Evolutionary conservation across 2,797 vertebrate genomes (phyloP).

Genomic region (Okamejei kenojei): DNA sequence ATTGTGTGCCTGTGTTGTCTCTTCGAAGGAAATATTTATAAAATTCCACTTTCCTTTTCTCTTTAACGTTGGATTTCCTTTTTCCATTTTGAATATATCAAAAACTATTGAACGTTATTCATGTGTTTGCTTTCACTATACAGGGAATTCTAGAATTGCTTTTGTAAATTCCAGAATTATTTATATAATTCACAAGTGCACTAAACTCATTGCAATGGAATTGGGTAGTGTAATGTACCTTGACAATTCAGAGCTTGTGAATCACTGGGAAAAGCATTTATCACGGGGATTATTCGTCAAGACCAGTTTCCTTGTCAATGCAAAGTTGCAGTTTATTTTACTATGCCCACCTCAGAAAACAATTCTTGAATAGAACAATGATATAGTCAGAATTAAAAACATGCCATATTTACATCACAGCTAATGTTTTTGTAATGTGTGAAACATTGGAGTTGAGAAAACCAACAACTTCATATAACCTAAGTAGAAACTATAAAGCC

Average conservation of each 20-base stretch:
- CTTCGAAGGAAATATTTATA: no score
- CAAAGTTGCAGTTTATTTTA: background rate
- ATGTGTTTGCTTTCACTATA: background rate
- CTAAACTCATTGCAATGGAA: background rate
- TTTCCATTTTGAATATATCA: background rate
- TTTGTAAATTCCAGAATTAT: background rate
- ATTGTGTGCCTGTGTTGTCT: background rate
- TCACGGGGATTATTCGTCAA: background rate
- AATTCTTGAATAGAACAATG: background rate
- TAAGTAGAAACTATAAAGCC: slow-evolving; percentile 28
- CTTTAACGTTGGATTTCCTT: background rate
- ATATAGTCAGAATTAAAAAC: background rate
- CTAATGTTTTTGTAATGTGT: background rate
- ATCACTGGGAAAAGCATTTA: background rate
- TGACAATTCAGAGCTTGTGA: no score
- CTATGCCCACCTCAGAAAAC: background rate
- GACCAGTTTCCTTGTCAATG: no score
- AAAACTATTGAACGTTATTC: background rate
- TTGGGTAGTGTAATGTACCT: background rate
- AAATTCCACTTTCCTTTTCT: background rate
- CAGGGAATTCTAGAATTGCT: background rate
- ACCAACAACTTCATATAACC: background rate
- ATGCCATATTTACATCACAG: background rate
- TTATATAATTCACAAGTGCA: background rate
- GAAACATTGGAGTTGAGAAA: background rate